Conservation (phyloP, 2,113 vertebrate genomes). For the Gallinago paraguaiae region DNA sequence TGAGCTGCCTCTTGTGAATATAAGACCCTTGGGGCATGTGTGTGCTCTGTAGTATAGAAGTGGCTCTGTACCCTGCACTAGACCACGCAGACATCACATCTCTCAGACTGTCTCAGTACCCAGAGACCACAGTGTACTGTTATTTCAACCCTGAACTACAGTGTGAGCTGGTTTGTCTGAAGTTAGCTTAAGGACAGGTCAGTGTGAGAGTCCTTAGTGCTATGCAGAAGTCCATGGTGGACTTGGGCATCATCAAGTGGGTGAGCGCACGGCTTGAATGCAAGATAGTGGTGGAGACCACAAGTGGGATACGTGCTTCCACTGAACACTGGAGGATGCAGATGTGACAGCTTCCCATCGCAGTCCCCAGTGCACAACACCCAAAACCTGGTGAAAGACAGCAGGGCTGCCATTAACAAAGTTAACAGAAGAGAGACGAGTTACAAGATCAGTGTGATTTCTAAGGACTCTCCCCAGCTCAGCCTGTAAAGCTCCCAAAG, state of each 20-base stretch:
- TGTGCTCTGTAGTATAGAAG: background rate
- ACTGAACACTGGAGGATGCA: background rate
- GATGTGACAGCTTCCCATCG: background rate
- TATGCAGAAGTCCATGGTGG: background rate
- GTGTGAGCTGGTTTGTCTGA: background rate
- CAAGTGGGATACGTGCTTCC: background rate
- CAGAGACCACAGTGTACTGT: background rate
- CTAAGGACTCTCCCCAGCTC: background rate
- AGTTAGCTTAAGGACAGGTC: background rate
- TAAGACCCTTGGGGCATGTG: background rate
- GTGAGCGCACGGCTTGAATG: rapidly evolving
- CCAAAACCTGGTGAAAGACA: background rate
- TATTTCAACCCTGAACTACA: background rate
- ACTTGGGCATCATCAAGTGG: background rate
- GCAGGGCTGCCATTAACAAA: background rate
- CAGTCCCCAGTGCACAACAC: background rate
- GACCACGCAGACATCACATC: background rate
- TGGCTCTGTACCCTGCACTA: background rate
- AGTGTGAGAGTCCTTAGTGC: background rate
- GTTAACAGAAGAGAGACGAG: background rate
- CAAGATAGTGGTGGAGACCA: background rate
- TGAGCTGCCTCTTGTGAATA: background rate
- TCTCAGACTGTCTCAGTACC: background rate
- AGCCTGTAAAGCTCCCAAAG: background rate
- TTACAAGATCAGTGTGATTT: background rate